phyloP scores from a whole-genome alignment of 2,888 invertebrate species.

The Aphodius sticticus region DNA sequence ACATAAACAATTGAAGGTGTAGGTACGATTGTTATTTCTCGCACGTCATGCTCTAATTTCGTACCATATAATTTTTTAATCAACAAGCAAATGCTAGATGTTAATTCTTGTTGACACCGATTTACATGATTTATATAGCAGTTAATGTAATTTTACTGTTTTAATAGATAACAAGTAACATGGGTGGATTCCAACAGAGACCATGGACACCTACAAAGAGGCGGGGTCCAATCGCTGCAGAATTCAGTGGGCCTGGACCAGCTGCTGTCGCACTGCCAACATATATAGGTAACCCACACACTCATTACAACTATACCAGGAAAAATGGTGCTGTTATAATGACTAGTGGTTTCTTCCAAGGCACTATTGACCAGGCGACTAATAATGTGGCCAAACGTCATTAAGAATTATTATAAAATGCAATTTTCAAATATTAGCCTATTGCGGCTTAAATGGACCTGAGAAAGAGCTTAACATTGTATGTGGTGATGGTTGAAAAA shows the following conservation, averaged over 20 bases:
- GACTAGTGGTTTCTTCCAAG: not conserved
- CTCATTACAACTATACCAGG: not conserved
- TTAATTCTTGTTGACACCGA: not conserved
- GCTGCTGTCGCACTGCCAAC: slow-evolving; percentile 85
- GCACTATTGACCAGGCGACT: not conserved
- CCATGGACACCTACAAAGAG: slow-evolving; percentile 92
- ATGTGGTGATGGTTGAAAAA: no score
- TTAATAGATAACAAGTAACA: slow-evolving; percentile 48
- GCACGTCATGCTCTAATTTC: not conserved
- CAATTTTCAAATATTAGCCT: no score
- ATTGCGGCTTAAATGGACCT: no score
- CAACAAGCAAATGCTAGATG: not conserved
- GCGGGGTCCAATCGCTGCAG: slow-evolving; percentile 88
- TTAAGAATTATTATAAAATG: no score
- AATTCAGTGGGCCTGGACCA: slow-evolving; percentile 86
- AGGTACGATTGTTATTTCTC: not conserved
- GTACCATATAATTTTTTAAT: not conserved
- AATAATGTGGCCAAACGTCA: not conserved
- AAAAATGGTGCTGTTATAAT: slow-evolving; percentile 17
- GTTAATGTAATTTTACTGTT: not conserved
- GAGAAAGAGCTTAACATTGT: no score
- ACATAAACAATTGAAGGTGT: no score
- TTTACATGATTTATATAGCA: not conserved
- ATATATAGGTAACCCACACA: slow-evolving; percentile 70
- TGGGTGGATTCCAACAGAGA: slow-evolving; percentile 82